Conservation (phyloP, 2,797 vertebrate genomes). For the Champsocephalus esox region DNA sequence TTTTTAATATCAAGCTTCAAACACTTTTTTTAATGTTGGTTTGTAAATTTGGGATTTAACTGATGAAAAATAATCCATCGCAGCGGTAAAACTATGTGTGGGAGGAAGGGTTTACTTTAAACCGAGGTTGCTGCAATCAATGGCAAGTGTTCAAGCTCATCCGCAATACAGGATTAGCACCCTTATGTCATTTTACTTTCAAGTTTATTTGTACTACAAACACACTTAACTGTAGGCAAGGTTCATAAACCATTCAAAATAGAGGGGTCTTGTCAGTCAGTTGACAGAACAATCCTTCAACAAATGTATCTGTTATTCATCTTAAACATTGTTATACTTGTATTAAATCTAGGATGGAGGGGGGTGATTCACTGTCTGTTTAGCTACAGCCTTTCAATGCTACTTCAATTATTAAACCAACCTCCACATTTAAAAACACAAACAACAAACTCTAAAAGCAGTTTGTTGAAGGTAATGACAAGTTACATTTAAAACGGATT, state of each 20-base stretch:
- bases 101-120: neutral
- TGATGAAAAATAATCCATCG: neutral
- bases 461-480: neutral
- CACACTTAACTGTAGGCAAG: constrained; percentile 1
- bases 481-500: neutral
- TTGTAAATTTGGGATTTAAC: neutral
- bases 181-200: constrained; percentile 20
- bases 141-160: neutral
- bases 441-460: neutral
- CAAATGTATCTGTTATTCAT: neutral
- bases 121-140: neutral
- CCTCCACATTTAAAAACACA: neutral
- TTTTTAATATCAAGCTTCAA: neutral
- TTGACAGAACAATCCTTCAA: too few species aligned
- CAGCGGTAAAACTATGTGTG: neutral
- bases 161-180: neutral
- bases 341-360: neutral
- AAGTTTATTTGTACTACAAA: constrained; percentile 22
- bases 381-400: neutral
- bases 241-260: neutral
- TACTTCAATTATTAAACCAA: neutral
- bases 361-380: neutral
- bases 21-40: neutral
- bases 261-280: neutral
- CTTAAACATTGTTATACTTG: neutral